Conservation (phyloP, 1,140 invertebrate genomes). For the Campoletis sonorensis region DNA sequence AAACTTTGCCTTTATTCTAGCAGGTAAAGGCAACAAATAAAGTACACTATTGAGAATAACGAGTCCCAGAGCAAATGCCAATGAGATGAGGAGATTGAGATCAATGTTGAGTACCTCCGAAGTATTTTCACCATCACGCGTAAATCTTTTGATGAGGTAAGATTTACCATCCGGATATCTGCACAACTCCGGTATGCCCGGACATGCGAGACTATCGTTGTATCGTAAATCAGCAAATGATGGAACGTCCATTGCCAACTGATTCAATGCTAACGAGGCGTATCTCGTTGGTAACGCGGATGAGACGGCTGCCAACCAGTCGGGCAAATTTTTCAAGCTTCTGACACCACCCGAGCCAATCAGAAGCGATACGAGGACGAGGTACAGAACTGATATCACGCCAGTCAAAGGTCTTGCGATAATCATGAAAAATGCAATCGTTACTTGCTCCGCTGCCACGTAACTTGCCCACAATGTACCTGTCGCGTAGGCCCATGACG, state of each 20-base stretch:
- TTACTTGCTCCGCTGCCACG: conserved; percentile 89
- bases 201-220: conserved; percentile 77
- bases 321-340: conserved; percentile 78
- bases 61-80: conserved; percentile 88
- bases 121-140: conserved; percentile 81
- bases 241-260: conserved; percentile 66
- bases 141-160: conserved; percentile 85
- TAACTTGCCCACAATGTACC: conserved; percentile 86
- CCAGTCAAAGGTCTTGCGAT: conserved; percentile 87
- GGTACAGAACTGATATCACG: conserved; percentile 85
- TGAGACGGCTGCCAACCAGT: conserved; percentile 67
- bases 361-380: conserved; percentile 85
- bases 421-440: conserved; percentile 88
- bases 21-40: conserved; percentile 90
- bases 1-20: conserved; percentile 93
- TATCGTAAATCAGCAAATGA: conserved; percentile 72
- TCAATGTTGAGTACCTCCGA: conserved; percentile 82
- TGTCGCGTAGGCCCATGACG: conserved; percentile 69
- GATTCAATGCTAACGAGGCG: conserved; percentile 68
- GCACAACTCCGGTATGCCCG: conserved; percentile 78
- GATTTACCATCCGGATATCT: conserved; percentile 84
- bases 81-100: conserved; percentile 88
- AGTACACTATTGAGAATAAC: conserved; percentile 90
- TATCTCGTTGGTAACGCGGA: conserved; percentile 71
- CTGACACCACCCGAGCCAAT: conserved; percentile 86